Conservation (phyloP, 1,140 invertebrate species). For the Chelonus insularis region DNA sequence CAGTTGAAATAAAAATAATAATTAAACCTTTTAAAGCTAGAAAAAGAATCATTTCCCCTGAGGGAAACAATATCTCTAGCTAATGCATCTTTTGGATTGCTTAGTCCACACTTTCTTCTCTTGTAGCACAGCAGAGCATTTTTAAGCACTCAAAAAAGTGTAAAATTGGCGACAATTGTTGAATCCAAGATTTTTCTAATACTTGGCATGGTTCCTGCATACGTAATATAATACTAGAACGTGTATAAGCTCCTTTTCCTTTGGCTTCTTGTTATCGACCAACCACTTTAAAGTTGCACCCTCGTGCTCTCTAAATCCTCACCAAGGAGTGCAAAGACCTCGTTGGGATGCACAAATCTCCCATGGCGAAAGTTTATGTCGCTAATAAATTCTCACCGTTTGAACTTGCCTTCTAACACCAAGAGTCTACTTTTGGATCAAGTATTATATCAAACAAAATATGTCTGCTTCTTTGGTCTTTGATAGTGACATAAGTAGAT, state of each 20-base stretch:
- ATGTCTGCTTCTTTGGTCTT: too few relatives aligned
- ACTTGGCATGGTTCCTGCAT: background rate
- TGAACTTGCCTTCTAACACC: background rate
- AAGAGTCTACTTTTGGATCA: too few relatives aligned
- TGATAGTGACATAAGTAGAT: too few relatives aligned
- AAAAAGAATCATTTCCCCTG: too few relatives aligned
- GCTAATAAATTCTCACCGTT: slow-evolving; percentile 6
- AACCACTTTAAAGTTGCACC: background rate
- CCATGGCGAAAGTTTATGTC: slow-evolving; percentile 17
- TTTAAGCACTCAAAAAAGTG: background rate
- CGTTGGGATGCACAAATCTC: background rate
- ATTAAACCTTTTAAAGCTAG: too few relatives aligned
- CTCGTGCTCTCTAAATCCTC: background rate
- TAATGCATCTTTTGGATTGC: too few relatives aligned
- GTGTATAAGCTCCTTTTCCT: background rate
- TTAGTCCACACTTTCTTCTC: too few relatives aligned
- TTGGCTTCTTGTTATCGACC: background rate
- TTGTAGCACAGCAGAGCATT: too few relatives aligned
- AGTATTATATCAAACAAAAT: too few relatives aligned
- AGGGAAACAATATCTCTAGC: too few relatives aligned
- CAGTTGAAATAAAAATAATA: too few relatives aligned
- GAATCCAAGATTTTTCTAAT: background rate
- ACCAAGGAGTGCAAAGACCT: slow-evolving; percentile 11
- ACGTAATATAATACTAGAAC: background rate
- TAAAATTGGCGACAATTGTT: background rate